Percentiles rank a stretch among this genome's conserved stretches.
Conservation (phyloP, 2,113 vertebrate genomes). For the Orthonyx spaldingii region DNA sequence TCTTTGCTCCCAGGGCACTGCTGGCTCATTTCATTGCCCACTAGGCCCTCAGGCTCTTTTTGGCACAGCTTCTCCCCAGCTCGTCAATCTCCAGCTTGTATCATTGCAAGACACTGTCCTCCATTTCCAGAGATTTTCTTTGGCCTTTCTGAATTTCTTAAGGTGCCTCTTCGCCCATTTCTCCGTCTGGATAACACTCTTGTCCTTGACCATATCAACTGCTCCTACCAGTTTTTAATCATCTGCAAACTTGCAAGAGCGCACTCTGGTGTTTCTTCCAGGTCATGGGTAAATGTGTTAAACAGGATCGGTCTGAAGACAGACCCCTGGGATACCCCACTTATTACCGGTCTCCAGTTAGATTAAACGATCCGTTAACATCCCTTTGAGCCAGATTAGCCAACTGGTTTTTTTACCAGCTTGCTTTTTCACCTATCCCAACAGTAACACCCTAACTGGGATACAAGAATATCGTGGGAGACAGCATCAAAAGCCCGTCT, state of each 20-base stretch:
- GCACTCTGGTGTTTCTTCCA: background rate
- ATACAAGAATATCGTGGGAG: background rate
- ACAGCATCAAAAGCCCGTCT: background rate
- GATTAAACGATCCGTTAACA: fast-evolving
- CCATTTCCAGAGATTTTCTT: background rate
- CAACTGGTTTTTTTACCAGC: background rate
- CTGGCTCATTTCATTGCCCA: background rate
- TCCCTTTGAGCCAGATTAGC: background rate
- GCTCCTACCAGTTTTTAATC: background rate
- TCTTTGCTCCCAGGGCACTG: background rate
- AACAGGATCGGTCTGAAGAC: background rate
- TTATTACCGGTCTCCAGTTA: background rate
- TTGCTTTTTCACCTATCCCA: background rate
- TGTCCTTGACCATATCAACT: background rate
- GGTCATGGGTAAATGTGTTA: background rate
- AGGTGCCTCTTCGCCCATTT: background rate
- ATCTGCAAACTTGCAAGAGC: background rate
- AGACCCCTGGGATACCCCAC: background rate
- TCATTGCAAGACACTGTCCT: background rate
- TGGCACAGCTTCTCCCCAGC: background rate
- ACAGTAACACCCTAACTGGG: background rate
- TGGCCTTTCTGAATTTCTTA: background rate
- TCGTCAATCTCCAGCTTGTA: background rate
- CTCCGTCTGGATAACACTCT: background rate
- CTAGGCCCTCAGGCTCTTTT: background rate